Base-by-base conservation (phyloP, 2,888 invertebrate species). In the Horisme vitalbata region DNA sequence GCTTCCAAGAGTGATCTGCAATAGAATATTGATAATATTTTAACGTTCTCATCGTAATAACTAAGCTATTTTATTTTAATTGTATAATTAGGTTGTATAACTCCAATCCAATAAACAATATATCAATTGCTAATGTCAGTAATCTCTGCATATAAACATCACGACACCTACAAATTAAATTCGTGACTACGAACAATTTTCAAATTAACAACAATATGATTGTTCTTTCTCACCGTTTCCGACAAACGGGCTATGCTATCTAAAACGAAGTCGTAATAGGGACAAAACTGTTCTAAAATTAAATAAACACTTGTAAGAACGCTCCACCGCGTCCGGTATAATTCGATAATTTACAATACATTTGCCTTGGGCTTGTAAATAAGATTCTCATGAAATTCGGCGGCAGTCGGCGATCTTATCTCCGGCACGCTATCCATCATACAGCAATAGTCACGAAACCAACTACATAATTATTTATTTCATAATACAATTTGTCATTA, bases 371-470 rank as follows among this genome's bases (percentile, higher is more conserved):
- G 79, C 79, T 74, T 69, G 73, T 79, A 79, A 80, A 78, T 75
- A 76, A 78, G 76, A 71, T 79, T 83, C 79, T 83, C 79, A 75
- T 75, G 78, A 79, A 85, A 84, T 83, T 83, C 83, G 83, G 79
- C 78, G 74, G 84, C 76, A 75, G 64, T 57, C 64, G 55, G 59
- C 68, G 83, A 85, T 83, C 67, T 68, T 83, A 85, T 84, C 84
- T 69, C 69, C 63, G 65, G 73, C 87, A 83, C 82, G 83, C 83
- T 73, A 86, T 85, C 80, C 77, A 80, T 85, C 83, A 83, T 69
- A 59, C 52, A 54, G 66, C 65, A 63, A 74, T 71, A 76, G 75
- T 74, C 83, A 86, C 80, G 82, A 79, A 78, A 83, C 71, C 57
- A 60, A 73, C 76, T 79, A n/a, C n/a, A n/a, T n/a, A 79, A 79